phyloP scores from a whole-genome alignment of 2,797 vertebrate genomes.

The Yasuhikotakia modesta region DNA sequence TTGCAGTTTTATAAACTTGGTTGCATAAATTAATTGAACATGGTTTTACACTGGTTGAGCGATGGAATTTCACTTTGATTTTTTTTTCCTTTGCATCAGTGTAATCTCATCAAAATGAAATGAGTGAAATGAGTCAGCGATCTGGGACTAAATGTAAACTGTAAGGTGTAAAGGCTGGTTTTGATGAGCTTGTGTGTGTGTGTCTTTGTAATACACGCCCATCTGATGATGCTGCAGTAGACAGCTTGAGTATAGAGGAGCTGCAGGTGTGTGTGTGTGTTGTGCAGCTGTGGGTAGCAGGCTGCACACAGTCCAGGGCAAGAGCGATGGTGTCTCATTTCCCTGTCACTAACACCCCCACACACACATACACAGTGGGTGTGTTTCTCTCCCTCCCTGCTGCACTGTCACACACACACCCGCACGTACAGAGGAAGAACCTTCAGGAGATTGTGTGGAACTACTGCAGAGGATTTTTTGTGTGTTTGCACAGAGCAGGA shows the following conservation, averaged over 20 bases:
- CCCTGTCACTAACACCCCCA: slow-evolving; percentile 18
- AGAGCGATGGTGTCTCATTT: slow-evolving; percentile 41
- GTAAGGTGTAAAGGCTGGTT: background rate
- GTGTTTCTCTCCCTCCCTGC: slow-evolving; percentile 13
- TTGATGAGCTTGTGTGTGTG: slow-evolving; percentile 23
- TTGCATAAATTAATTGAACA: no score
- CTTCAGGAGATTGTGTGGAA: slow-evolving; percentile 14
- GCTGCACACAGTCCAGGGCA: slow-evolving; percentile 33
- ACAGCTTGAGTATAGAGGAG: slow-evolving; percentile 23
- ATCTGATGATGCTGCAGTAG: slow-evolving; percentile 39
- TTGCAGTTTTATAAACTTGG: background rate
- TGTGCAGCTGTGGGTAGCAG: slow-evolving; percentile 19
- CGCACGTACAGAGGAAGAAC: slow-evolving; percentile 23
- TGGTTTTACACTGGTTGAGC: no score
- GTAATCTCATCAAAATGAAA: background rate
- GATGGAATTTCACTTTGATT: no score
- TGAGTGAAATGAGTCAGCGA: no score
- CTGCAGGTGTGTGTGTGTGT: slow-evolving; percentile 24
- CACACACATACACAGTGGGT: slow-evolving; percentile 25
- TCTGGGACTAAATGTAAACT: background rate
- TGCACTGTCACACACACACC: background rate
- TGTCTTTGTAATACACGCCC: slow-evolving; percentile 30
- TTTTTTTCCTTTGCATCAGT: background rate
- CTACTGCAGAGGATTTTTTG: slow-evolving; percentile 27
- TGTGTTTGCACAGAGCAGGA: slow-evolving; percentile 21